Percentiles rank a stretch among this genome's conserved stretches.
These are phyloP conservation scores for Drosophila tanythrix DNA, from an alignment of 2,888 invertebrate species.

Conservation along the genomic window DNA sequence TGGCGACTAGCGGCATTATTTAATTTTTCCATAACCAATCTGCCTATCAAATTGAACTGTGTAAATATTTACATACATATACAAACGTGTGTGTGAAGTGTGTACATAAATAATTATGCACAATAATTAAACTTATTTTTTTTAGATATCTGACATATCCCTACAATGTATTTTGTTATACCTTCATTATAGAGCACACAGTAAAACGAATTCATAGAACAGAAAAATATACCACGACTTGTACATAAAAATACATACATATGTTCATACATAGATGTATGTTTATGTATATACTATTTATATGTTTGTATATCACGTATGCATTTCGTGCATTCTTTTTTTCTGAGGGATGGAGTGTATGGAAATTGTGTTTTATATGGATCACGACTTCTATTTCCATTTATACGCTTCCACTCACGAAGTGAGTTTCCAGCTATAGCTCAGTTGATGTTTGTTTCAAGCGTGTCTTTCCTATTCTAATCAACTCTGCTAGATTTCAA, in stretches of 20 bases:
- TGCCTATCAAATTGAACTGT: conserved; percentile 21
- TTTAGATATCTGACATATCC: not conserved
- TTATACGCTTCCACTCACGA: not conserved
- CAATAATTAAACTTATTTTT: not conserved
- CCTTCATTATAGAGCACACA: not conserved
- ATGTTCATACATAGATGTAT: not conserved
- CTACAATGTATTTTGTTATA: not conserved
- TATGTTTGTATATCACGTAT: not conserved
- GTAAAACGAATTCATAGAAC: not conserved
- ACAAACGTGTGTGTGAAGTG: too few relatives aligned
- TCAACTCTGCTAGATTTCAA: not conserved
- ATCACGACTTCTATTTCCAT: conserved; percentile 27
- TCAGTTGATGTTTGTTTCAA: not conserved
- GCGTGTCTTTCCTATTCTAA: not conserved
- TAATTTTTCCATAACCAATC: not conserved
- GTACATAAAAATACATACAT: not conserved
- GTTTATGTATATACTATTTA: not conserved
- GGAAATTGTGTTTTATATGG: conserved; percentile 10
- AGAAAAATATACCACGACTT: not conserved
- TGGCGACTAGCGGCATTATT: not conserved
- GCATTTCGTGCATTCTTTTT: not conserved
- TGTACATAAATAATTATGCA: not conserved
- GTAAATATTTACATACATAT: conserved; percentile 3
- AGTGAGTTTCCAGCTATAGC: not conserved
- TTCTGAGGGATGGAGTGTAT: not conserved